Evolutionary conservation across 2,113 vertebrate genomes (phyloP).

Genomic region (Chiloscyllium plagiosum): DNA sequence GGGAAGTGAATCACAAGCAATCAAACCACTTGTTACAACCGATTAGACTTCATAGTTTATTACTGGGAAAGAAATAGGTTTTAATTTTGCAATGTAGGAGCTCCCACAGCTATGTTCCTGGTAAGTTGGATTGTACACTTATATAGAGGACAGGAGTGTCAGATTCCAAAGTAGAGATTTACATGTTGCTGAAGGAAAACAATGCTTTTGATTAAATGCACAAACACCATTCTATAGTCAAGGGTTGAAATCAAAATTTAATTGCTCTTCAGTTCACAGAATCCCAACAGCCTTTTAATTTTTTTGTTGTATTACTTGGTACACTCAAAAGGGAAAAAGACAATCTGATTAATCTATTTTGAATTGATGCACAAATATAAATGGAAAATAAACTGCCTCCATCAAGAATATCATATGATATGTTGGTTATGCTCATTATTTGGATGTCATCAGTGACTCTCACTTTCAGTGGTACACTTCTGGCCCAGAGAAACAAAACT

Average conservation of each 20-base stretch:
- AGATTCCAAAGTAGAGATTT: neutral
- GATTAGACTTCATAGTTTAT: neutral
- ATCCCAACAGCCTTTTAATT: neutral
- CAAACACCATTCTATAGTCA: neutral
- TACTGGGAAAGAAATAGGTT: neutral
- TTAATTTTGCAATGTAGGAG: neutral
- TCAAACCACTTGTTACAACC: neutral
- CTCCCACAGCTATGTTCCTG: neutral
- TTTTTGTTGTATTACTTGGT: neutral
- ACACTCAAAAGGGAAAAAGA: neutral
- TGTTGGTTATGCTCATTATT: neutral
- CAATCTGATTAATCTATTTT: neutral
- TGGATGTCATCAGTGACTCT: neutral
- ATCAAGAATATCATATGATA: neutral
- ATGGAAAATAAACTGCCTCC: neutral
- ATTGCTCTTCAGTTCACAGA: neutral
- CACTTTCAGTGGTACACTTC: neutral
- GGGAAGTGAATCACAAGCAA: neutral
- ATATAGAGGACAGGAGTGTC: neutral
- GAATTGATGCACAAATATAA: neutral
- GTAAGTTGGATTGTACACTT: neutral
- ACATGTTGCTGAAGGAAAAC: neutral
- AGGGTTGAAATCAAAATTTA: neutral
- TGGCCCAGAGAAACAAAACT: neutral
- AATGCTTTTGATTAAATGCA: neutral